Conservation (phyloP, 35 echinoderm and acorn worm species). For the Patiria miniata region DNA sequence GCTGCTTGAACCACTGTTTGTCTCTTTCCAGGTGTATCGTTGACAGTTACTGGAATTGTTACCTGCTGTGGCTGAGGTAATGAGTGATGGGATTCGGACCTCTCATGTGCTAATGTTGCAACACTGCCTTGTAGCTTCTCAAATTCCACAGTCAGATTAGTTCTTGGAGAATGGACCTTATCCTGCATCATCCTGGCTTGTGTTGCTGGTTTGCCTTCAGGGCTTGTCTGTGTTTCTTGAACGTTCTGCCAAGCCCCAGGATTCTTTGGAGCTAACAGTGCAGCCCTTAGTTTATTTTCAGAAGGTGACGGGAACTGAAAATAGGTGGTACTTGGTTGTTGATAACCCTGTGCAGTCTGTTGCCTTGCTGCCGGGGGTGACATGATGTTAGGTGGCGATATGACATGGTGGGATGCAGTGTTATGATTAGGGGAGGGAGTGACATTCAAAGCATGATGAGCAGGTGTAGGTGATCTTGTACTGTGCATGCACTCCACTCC, state of each 20-base stretch:
- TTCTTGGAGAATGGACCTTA: slow-evolving; percentile 30
- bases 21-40: not conserved
- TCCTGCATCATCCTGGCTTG: slow-evolving; percentile 7
- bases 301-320: slow-evolving; percentile 74
- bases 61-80: not conserved
- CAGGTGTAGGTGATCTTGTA: slow-evolving; percentile 56
- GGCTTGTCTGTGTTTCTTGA: slow-evolving; percentile 72
- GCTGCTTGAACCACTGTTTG: not conserved
- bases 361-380: slow-evolving; percentile 59
- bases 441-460: slow-evolving; percentile 42
- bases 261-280: slow-evolving; percentile 71
- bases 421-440: slow-evolving; percentile 52
- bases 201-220: slow-evolving; percentile 38
- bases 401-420: slow-evolving; percentile 37
- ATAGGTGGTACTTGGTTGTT: slow-evolving; percentile 39
- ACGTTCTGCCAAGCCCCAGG: slow-evolving; percentile 12
- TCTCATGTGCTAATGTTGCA: not conserved
- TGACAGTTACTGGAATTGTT: not conserved
- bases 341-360: not conserved
- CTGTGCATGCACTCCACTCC: slow-evolving; percentile 71
- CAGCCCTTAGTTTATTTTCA: slow-evolving; percentile 80
- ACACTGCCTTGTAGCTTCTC: slow-evolving; percentile 21
- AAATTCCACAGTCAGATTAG: slow-evolving; percentile 39
- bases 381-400: slow-evolving; percentile 74
- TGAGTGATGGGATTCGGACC: not conserved